Base-by-base conservation (phyloP, 2,797 vertebrate genomes). In the Sylvilagus floridanus region DNA sequence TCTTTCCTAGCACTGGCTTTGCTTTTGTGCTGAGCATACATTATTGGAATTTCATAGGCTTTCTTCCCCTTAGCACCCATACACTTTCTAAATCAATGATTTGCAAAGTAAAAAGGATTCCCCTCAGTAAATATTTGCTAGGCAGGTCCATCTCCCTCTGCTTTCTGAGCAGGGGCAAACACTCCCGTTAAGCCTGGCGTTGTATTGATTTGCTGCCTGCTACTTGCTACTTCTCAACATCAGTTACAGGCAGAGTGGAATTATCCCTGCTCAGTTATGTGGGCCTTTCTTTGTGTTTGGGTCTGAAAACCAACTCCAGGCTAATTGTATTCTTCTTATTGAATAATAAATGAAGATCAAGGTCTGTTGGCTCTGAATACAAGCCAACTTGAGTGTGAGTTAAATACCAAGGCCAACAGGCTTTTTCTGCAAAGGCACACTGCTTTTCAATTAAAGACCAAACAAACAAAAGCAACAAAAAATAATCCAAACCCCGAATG, bases 271-370 rank as follows among this genome's bases (percentile, higher is more conserved):
- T 97, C 83, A 91, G 60, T 83, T 86, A 76, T 42, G 84, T 92
- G 81, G 42, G 95, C 57, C 92, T 95, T 94, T 79, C 77, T 94
- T 94, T 96, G 82, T 79, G 24, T 97, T 96, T 96, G 92, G 88
- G 86, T 72, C 96, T 76, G 92, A 84, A 95, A 97, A 95, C 94
- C 96, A 96, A 91, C 96, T 97, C 57, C 91, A 93, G 95, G 95
- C 96, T 96, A 95, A 96, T 96, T 96, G 47, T 79, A 89, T 96
- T 96, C 92, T 90, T 90, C 54, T 94, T 97, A 95, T 28, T 97
- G 96, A 97, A 96, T 93, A 78, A 94, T 95, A 26, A 97, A 97
- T 98, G 63, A 97, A 93, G 95, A 95, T 93, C 81, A 97, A 72
- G 97, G 35, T 93, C 95, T 93, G 88, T 17, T 97, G 65, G 88